These are phyloP conservation scores for Halictus rubicundus DNA, from an alignment of 1,140 invertebrate species.

Conservation along the genomic window DNA sequence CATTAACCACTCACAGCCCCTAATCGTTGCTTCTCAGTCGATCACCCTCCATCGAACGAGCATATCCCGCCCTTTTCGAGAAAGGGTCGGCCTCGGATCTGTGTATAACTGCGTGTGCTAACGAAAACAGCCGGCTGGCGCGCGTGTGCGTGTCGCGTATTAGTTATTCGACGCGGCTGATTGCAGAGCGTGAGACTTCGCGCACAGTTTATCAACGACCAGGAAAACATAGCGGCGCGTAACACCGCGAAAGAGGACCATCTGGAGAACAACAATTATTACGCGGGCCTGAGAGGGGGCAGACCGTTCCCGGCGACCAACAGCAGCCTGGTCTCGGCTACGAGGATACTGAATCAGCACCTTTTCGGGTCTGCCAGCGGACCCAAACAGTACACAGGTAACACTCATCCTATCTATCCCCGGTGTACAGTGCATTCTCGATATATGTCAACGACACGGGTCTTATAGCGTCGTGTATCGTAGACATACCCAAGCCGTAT, in stretches of 20 bases:
- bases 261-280: conserved; percentile 74
- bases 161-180: conserved; percentile 40
- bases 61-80: no score
- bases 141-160: conserved; percentile 4
- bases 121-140: neutral
- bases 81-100: neutral
- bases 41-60: no score
- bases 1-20: no score
- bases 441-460: no score
- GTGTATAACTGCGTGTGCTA: conserved; percentile 1
- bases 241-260: conserved; percentile 62
- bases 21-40: no score
- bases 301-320: conserved; percentile 81
- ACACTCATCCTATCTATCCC: no score
- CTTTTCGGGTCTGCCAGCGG: conserved; percentile 84
- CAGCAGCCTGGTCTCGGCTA: conserved; percentile 86
- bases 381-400: conserved; percentile 74
- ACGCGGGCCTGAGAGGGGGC: conserved; percentile 67
- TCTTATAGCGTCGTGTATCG: no score
- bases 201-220: conserved; percentile 70
- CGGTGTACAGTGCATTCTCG: no score
- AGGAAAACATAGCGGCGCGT: conserved; percentile 63
- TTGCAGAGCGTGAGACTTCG: conserved; percentile 73
- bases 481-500: no score
- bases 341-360: conserved; percentile 88